Evolutionary conservation across 2,113 vertebrate genomes (phyloP).

Genomic region (Fulica atra): DNA sequence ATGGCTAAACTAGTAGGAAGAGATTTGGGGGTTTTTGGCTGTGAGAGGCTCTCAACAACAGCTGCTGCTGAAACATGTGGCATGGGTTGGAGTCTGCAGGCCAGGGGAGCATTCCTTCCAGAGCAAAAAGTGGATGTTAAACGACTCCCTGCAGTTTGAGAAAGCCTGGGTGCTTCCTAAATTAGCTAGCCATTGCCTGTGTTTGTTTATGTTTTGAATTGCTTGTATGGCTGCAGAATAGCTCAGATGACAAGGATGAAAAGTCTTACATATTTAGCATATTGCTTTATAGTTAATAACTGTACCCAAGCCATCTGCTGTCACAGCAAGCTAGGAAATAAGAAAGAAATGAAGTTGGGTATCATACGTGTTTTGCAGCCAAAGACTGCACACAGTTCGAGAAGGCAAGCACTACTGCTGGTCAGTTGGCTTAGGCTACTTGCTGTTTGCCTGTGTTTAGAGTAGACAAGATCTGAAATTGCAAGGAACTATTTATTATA

Average conservation of each 20-base stretch:
- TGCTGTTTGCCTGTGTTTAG: neutral
- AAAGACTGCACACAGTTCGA: neutral
- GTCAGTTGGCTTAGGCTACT: neutral
- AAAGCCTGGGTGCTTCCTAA: conserved; percentile 37
- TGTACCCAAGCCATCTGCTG: neutral
- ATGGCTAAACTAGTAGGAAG: neutral
- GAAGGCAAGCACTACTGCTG: neutral
- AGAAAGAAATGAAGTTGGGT: neutral
- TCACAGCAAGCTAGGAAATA: neutral
- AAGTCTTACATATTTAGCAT: neutral
- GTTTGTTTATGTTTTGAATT: neutral
- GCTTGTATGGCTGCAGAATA: neutral
- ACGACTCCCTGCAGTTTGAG: conserved; percentile 40
- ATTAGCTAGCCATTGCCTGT: conserved; percentile 12
- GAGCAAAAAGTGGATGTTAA: conserved; percentile 14
- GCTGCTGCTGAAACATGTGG: conserved; percentile 15
- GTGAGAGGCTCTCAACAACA: neutral
- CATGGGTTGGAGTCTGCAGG: neutral
- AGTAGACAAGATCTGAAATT: neutral
- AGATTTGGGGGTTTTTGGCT: neutral
- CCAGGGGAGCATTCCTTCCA: conserved; percentile 1
- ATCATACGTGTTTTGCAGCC: neutral
- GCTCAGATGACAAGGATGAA: neutral
- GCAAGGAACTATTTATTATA: neutral
- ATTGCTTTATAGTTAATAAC: neutral